Base-by-base conservation (phyloP, 2,797 vertebrate species). In the Brachymystax lenok region DNA sequence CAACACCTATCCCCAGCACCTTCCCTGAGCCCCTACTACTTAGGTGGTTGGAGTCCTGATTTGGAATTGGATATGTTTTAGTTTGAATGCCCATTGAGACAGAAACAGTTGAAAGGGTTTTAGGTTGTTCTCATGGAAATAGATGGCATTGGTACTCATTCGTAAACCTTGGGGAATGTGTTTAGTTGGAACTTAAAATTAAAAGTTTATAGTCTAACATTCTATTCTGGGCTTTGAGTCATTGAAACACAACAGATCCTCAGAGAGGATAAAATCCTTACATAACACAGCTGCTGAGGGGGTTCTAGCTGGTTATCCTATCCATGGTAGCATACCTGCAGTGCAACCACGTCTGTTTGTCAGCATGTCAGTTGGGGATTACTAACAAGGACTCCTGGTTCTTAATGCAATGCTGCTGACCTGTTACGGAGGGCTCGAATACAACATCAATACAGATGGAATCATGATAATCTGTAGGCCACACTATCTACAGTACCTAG, bases 211-310 rank as follows among this genome's bases (percentile, higher is more conserved):
- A 21, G 17, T 46, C 12, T n/a, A n/a, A n/a, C 16, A 69, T 4
- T 24, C 88, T 87, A 82, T 89, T 91, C 86, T 84, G 76, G 85
- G 78, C 79, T 82, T 66, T 90, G 88, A 90, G 78, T 91, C 88
- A 92, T 82, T 81, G 83, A 89, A 89, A 88, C 79, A 80, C 80
- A 85, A 82, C 85, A 67, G 80, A 86, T 86, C 74, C 83, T 79
- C 75, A 66, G 78, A 81, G 51, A 80, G 10, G 75, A 82, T 68
- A 1, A 68, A 68, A 21, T 21, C 10, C 56, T 80, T 88, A 83
- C 85, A 89, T 59, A 87, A 87, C 90, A 88, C 88, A 88, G 86
- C 82, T 92, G 89, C 89, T 86, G 77, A 35, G 24, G 24, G 24
- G 24, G 24, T 24, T 24, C 24, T 24, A 24, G 24, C 35, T 40